These are phyloP conservation scores for Capitella teleta DNA, from an alignment of 1,140 invertebrate genomes.

Conservation along the genomic window DNA sequence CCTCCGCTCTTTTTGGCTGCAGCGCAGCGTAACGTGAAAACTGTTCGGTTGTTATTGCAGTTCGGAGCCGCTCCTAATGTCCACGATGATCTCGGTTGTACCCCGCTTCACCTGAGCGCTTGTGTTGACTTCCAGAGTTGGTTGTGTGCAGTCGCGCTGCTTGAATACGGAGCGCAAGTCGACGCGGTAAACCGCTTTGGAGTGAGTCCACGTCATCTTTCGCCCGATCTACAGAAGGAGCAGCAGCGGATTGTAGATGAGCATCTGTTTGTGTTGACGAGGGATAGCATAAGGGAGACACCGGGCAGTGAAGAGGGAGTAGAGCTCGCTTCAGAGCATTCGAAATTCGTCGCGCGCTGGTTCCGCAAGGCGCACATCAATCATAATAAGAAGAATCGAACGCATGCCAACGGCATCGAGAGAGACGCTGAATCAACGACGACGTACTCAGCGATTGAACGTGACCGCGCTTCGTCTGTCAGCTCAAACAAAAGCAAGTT, in stretches of 20 bases:
- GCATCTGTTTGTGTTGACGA: too few species aligned
- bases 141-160: conserved; percentile 45
- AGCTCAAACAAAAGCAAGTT: too few species aligned
- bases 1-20: conserved; percentile 49
- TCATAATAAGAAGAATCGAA: too few species aligned
- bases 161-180: conserved; percentile 47
- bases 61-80: conserved; percentile 46
- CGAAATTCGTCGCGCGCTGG: neutral
- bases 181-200: conserved; percentile 40
- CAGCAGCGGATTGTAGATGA: conserved; percentile 41
- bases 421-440: too few species aligned
- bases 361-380: too few species aligned
- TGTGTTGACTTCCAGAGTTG: conserved; percentile 44
- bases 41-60: conserved; percentile 47
- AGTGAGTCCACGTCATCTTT: conserved; percentile 32
- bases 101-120: conserved; percentile 48
- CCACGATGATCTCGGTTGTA: conserved; percentile 45
- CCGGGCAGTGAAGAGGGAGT: conserved; percentile 16
- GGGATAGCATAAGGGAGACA: conserved; percentile 18
- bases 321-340: conserved; percentile 4
- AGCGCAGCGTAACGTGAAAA: conserved; percentile 43
- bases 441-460: too few species aligned
- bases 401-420: too few species aligned
- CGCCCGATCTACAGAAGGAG: conserved; percentile 40
- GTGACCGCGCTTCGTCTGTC: too few species aligned